phyloP scores from a whole-genome alignment of 2,797 vertebrate genomes.

The Salmo trutta region DNA sequence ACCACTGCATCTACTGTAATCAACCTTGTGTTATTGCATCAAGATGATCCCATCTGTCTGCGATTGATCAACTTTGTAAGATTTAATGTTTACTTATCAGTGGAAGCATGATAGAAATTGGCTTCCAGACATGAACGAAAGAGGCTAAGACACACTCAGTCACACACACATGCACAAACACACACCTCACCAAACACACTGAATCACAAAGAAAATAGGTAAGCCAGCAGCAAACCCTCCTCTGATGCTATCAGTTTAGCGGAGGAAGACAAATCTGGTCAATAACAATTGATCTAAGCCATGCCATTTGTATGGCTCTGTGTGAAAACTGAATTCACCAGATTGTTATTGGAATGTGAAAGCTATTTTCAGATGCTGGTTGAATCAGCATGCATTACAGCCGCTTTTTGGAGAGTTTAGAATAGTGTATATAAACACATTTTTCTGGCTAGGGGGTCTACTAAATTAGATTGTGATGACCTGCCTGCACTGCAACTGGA shows the following conservation, averaged over 20 bases:
- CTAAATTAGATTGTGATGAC: neutral
- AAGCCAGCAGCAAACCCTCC: constrained; percentile 24
- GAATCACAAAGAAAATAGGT: constrained; percentile 9
- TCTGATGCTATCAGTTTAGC: constrained; percentile 40
- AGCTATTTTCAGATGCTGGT: constrained; percentile 18
- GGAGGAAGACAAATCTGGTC: constrained; percentile 30
- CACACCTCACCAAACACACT: neutral
- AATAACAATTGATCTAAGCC: constrained; percentile 22
- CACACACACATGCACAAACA: neutral
- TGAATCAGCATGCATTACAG: neutral
- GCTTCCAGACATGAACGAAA: constrained; percentile 9
- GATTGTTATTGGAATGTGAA: constrained; percentile 25
- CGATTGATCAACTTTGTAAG: constrained; percentile 38
- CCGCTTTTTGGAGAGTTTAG: neutral
- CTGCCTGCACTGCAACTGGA: neutral
- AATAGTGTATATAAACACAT: neutral
- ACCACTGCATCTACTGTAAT: neutral
- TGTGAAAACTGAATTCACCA: constrained; percentile 20
- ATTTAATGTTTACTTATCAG: constrained; percentile 38
- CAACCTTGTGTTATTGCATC: neutral
- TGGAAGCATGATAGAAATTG: constrained; percentile 19
- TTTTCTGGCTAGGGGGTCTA: neutral
- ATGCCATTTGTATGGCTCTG: constrained; percentile 7
- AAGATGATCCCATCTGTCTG: constrained; percentile 20
- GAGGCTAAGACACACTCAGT: neutral